Base-by-base conservation (phyloP, 2,113 vertebrate species). In the Falcunculus frontatus region DNA sequence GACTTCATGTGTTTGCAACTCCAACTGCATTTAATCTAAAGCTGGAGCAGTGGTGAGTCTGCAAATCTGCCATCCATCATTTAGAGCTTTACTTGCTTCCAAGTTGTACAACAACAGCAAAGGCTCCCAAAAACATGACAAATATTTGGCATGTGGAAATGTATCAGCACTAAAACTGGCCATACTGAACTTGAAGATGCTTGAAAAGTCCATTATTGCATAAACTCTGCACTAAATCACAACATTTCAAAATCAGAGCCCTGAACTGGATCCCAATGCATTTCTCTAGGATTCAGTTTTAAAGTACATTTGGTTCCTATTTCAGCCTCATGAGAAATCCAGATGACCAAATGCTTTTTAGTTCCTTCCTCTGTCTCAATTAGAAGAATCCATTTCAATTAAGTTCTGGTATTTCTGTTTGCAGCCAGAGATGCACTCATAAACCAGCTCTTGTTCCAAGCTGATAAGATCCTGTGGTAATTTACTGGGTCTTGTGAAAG, bases 1-100 rank as follows among this genome's bases (percentile, higher is more conserved):
- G 95, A 96, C 96, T 95, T 97, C 92, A 97, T 87, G 67, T 57
- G 68, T 93, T 84, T 97, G 92, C 79, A 95, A 89, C 92, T 96
- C 89, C 26, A 87, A 91, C 53, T 91, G 84, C 86, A 89, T 89
- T 93, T 95, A 44, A 94, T 84, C 81, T 33, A 72, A 75, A 1
- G 21, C 63, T 74, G 90, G 69, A 67, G 90, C 53, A 88, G 37
- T 16, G 88, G 84, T 72, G 91, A 95, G 87, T 88, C 92, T 95
- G 92, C 87, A 92, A 73, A 93, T 88, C 88, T 78, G 52, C 87
- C 68, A 91, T 95, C 94, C 85, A 87, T 96, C 93, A 97, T 49
- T 41, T 3, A 57, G 69, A 93, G 69, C 83, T 68, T 50, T 35
- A 21, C 76, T 87, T 33, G 50, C 72, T 93, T 96, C 92, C 87